Evolutionary conservation across 2,797 vertebrate species (phyloP), one percentile per base, ranked within the genome.

Genomic region (Sebastes aleutianus): DNA sequence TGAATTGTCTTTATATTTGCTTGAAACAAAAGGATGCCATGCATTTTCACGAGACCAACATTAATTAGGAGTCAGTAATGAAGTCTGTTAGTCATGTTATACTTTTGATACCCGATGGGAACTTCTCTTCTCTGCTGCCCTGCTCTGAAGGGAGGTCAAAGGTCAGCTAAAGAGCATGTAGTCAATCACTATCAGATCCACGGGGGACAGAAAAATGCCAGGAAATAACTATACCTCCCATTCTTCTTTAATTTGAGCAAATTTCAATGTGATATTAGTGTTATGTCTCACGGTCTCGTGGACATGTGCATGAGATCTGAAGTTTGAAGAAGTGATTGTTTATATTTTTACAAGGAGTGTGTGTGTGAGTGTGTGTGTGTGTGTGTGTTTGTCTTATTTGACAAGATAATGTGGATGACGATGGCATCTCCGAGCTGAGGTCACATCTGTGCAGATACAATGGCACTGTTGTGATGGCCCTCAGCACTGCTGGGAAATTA

Each of bases 361-460:
- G 61, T 14, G 27, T 14, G 27, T 62, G 75, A 34, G 56, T 47
- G 69, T 32, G 59, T 29, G 59, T 57, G 32, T 61, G 63, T 59
- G 59, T 13, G 26, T 66, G 72, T 62, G 73, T 66, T 64, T 80
- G 36, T 43, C 54, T 56, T 34, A 62, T 57, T 72, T 85, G 70
- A 36, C 69, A 84, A 67, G 75, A 87, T 58, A 76, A 84, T 74
- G 80, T 39, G 71, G 79, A 87, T 84, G 80, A 81, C 61, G 34
- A 74, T 77, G 79, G 68, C 80, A 50, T 80, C 86, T 85, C 73
- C 5, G 13, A 68, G 83, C 82, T 64, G 77, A 73, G 79, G 27
- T 76, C 87, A 83, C 89, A 85, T 91, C 87, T 89, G 85, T 66
- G 24, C 81, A 32, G 73, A 79, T n/a, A 92, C 91, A 92, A 91